These are phyloP conservation scores for Burhinus bistriatus DNA, from an alignment of 2,113 vertebrate genomes.

Conservation along the genomic window DNA sequence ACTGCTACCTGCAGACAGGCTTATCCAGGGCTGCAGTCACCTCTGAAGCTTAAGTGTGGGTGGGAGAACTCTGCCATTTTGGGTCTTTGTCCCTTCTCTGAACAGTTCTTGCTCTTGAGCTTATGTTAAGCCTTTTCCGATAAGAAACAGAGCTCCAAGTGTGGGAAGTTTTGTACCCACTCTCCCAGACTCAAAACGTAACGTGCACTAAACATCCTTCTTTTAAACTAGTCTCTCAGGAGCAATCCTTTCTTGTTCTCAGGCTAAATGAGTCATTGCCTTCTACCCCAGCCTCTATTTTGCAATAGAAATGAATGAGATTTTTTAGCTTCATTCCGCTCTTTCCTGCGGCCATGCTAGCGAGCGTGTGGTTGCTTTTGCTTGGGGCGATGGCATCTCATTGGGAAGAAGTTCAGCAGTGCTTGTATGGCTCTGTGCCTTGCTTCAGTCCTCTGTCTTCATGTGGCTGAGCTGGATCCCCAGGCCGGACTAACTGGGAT, in stretches of 20 bases:
- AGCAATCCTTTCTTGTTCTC: background rate
- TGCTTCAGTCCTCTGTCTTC: background rate
- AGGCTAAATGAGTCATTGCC: background rate
- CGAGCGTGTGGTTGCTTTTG: background rate
- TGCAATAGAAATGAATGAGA: constrained; percentile 17
- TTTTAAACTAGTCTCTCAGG: constrained; percentile 7
- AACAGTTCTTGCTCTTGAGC: background rate
- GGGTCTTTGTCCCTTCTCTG: background rate
- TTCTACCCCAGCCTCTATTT: background rate
- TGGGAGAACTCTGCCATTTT: no score
- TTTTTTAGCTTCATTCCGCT: background rate
- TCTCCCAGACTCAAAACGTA: background rate
- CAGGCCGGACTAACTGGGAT: constrained; percentile 25
- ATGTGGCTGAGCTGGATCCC: constrained; percentile 41
- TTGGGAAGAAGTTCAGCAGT: background rate
- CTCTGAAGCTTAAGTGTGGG: no score
- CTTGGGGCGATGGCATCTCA: background rate
- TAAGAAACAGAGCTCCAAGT: background rate
- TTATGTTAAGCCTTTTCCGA: background rate
- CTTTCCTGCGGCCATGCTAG: background rate
- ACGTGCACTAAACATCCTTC: background rate
- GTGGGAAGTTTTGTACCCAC: background rate
- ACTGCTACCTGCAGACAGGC: no score
- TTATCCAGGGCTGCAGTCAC: no score
- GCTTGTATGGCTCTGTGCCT: background rate